phyloP scores from a whole-genome alignment of 2,113 vertebrate species.

The Nothocercus julius region DNA sequence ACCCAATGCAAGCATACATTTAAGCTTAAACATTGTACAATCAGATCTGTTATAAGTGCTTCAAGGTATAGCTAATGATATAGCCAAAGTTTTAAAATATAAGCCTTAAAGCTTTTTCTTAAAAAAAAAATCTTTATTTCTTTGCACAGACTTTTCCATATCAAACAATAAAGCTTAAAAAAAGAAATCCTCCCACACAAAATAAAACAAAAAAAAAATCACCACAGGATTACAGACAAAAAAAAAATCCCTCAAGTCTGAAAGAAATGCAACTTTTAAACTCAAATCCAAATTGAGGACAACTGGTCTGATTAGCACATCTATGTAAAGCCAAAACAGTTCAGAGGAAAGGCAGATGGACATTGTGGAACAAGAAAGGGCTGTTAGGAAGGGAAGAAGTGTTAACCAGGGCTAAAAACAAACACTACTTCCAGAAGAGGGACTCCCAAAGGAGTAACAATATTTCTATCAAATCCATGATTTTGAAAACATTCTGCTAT shows the following conservation, averaged over 20 bases:
- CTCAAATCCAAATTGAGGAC: not conserved
- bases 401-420: not conserved
- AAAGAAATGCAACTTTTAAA: constrained; percentile 27
- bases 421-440: not conserved
- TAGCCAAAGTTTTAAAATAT: not conserved
- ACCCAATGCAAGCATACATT: not conserved
- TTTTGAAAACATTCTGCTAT: not conserved
- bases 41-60: not conserved
- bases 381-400: not conserved
- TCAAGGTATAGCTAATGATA: not conserved
- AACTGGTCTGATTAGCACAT: constrained; percentile 18
- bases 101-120: not conserved
- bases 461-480: not conserved
- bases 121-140: not conserved
- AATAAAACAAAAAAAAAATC: not conserved
- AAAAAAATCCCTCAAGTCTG: not conserved
- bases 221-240: not conserved
- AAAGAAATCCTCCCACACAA: not conserved
- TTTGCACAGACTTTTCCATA: not conserved
- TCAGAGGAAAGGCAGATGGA: not conserved
- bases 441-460: not conserved
- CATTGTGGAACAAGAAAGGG: not conserved
- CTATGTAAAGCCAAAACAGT: not conserved
- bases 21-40: not conserved
- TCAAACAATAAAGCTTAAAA: not conserved